phyloP scores from a whole-genome alignment of 1,140 invertebrate species.

The Heliconius hermathena region DNA sequence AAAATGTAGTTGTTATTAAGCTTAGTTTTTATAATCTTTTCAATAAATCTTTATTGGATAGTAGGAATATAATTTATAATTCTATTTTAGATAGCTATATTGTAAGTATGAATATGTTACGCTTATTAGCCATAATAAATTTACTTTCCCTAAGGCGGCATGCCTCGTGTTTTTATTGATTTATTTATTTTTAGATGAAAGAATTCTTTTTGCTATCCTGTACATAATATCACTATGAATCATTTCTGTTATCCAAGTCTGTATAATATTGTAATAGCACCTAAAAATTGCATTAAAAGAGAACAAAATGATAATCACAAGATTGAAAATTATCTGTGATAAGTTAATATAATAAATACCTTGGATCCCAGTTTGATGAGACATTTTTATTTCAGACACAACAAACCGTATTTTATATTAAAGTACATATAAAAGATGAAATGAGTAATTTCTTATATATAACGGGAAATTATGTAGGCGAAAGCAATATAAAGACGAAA shows the following conservation, averaged over 20 bases:
- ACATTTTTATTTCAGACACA: conserved; percentile 54
- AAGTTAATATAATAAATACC: conserved; percentile 46
- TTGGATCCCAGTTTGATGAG: conserved; percentile 78
- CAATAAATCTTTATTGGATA: background rate
- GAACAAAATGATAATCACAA: background rate
- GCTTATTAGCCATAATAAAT: conserved; percentile 11
- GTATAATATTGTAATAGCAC: background rate
- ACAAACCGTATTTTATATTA: background rate
- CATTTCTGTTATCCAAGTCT: background rate
- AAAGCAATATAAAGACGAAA: conserved; percentile 10
- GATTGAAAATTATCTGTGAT: background rate
- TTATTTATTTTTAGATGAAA: conserved; percentile 19
- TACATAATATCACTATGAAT: background rate
- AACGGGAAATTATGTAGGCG: conserved; percentile 25
- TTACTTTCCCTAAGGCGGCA: conserved; percentile 13
- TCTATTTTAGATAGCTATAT: background rate
- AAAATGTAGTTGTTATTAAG: no score
- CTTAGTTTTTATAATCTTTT: background rate
- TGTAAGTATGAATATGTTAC: background rate
- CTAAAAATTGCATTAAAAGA: background rate
- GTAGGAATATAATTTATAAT: background rate
- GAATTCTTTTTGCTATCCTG: background rate
- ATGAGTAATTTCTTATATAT: conserved; percentile 12
- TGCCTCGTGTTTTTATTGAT: conserved; percentile 22
- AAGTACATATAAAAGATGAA: conserved; percentile 6